Base-by-base conservation (phyloP, 2,888 invertebrate genomes). In the Magallana nippona region DNA sequence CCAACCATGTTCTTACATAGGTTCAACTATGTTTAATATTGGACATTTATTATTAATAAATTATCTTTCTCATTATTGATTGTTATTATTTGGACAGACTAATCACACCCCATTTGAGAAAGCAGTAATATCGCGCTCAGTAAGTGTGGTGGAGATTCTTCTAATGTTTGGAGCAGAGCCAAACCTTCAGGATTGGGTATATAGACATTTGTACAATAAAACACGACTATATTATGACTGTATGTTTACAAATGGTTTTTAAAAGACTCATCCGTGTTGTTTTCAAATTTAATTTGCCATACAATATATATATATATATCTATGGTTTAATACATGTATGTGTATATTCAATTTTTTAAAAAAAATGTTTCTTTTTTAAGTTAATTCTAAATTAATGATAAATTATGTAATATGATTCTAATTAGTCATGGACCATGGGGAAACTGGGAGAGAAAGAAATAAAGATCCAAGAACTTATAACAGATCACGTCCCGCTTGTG, bases 141-240 rank as follows among this genome's bases (percentile, higher is more conserved):
- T 55, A 1, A 32, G 71, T 11, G 82, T 84, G 10, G 55, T 84
- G 8, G 77, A 80, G n/a, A 57, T 55, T 1, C 19, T 84, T n/a
- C 71, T 79, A 10, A 44, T 79, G 77, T 82, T 80, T 82, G 84
- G 84, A n/a, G 82, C 84, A 15, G 82, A 82, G 55, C 78, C 80
- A 10, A 79, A 71, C 15, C 56, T 84, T 22, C 79, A 79, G 19
- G 82, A 84, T 55, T 84, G 82, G 82, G 84, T 84, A 82, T 27
- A 60, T 57, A 19, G n/a, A 10, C 11, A 60, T 44, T 44, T 44
- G 44, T 44, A 0, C 44, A 44, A 8, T 44, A 8, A 44, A 44
- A 8, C 8, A 44, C 44, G 5, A 44, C 8, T 3, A 5, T 44
- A 44, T 44, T 44, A 8, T 5, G 8, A 3, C 3, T 44, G 0